Evolutionary conservation across 2,888 invertebrate species (phyloP), one percentile per base, ranked within the genome.

Genomic region (Eupithecia inturbata): DNA sequence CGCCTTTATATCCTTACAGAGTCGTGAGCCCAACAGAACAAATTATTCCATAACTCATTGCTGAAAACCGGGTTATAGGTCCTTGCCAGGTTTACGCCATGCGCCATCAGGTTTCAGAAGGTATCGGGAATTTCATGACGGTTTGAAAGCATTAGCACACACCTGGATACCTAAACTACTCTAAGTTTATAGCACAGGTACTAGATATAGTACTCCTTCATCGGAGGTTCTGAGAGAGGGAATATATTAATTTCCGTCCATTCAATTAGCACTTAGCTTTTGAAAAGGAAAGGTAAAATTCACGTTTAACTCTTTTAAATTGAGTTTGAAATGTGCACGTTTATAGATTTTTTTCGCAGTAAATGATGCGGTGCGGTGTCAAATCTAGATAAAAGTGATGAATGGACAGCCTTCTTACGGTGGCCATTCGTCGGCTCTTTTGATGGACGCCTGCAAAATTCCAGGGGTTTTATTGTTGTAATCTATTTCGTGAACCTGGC

Each of bases 301-400:
- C 68, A 71, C 67, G 64, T 74, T 74, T 70, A 77, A 77, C 31
- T 62, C 28, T 26, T 6, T 31, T 6, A 31, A 62, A 28, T 62
- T 31, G 19, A 19, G 28, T 62, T 62, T 10, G 9, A 36, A 36
- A 64, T 36, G 84, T 84, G 82, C 78, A 80, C n/a, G 82, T 83
- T 84, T 87, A 86, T 87, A 87, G 87, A 86, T 87, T 89, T 86
- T n/a, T 88, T 85, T 82, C 78, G 77, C 81, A 79, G 85, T 86
- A 88, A 90, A 90, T 86, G 89, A 89, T 88, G 88, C 85, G 88
- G 88, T 86, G 84, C 87, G 82, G 85, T 82, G 87, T 80, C 83
- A 86, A 88, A 90, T 90, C 90, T 88, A 89, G 90, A 90, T 90
- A 90, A 89, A 88, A 84, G 86, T 90, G 90, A 91, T 91, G 88